Evolutionary conservation across 2,113 vertebrate genomes (phyloP).

Genomic region (Felis chaus): DNA sequence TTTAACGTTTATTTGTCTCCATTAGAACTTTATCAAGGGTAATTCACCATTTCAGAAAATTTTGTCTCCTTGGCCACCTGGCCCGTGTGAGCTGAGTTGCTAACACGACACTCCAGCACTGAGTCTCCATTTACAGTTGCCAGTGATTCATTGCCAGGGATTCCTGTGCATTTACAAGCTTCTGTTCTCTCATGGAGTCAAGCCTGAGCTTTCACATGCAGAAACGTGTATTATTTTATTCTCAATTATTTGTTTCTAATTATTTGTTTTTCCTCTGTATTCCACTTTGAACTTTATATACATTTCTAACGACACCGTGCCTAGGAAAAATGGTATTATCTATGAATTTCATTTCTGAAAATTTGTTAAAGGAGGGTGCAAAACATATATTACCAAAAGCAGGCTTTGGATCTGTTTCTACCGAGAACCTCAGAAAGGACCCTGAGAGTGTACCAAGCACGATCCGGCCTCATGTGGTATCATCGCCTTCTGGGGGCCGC

Average conservation of each 20-base stretch:
- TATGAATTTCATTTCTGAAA: neutral
- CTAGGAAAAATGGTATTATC: neutral
- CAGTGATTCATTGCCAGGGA: neutral
- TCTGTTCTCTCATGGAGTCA: neutral
- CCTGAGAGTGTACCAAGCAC: neutral
- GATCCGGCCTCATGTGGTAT: rapidly evolving
- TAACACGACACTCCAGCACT: rapidly evolving
- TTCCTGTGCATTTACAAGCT: neutral
- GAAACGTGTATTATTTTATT: neutral
- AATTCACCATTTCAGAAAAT: neutral
- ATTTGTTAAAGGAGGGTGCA: neutral
- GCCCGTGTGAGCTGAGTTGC: neutral
- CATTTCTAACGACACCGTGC: neutral
- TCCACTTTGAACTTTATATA: neutral
- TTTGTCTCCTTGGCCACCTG: neutral
- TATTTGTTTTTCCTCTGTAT: neutral
- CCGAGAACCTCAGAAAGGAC: neutral
- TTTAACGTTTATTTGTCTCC: neutral
- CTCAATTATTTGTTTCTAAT: neutral
- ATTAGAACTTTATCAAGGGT: neutral
- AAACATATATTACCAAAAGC: neutral
- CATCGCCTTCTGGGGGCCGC: neutral
- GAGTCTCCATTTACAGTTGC: rapidly evolving
- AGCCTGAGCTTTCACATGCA: neutral
- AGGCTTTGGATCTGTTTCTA: neutral